Evolutionary conservation across 2,113 vertebrate genomes (phyloP), one percentile per base, ranked within the genome.

Genomic region (Pseudonaja textilis): DNA sequence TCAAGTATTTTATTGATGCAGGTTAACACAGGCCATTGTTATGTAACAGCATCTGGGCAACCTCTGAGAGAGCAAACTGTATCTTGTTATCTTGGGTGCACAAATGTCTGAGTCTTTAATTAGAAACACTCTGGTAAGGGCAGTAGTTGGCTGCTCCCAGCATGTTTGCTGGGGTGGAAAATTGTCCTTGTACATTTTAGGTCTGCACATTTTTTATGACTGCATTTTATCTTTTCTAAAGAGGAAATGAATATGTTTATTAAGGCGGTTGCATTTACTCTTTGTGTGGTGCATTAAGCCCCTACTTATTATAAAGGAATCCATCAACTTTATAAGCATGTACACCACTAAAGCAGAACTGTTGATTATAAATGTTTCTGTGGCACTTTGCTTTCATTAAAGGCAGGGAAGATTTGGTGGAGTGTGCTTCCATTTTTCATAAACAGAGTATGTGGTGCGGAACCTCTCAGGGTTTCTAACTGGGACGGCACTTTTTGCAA

Each of bases 251-350:
- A 22, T 90, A 88, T 91, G 92, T 94, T 96, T 94, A 89, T 94
- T 94, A 93, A 95, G 56, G 87, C 89, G 56, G 52, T 5, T 95
- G 52, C 93, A 56, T 96, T 96, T 95, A 88, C 42, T 92, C 86
- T 94, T 95, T 96, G 94, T 93, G 95, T 89, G 91, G 85, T 86
- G 61, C 90, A 95, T 96, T 94, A 95, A 94, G 45, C 88, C 91
- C 34, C 92, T 96, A 57, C 96, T 96, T 95, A 90, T 96, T 96
- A 92, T 50, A 39, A 55, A 94, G 92, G 88, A 93, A 39, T 85
- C 90, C 92, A 47, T 92, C 93, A 86, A 89, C 89, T 89, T 92
- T 94, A 7, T 34, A 55, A 91, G 87, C 6, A 25, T 34, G 47
- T 94, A 90, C 57, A 87, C 91, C 86, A 91, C 93, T 93, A 92